A percentile compares a stretch with the other conserved stretches of the same genome.
Evolutionary conservation across 2,113 vertebrate genomes (phyloP).

Genomic region (Oryzias curvinotus): DNA sequence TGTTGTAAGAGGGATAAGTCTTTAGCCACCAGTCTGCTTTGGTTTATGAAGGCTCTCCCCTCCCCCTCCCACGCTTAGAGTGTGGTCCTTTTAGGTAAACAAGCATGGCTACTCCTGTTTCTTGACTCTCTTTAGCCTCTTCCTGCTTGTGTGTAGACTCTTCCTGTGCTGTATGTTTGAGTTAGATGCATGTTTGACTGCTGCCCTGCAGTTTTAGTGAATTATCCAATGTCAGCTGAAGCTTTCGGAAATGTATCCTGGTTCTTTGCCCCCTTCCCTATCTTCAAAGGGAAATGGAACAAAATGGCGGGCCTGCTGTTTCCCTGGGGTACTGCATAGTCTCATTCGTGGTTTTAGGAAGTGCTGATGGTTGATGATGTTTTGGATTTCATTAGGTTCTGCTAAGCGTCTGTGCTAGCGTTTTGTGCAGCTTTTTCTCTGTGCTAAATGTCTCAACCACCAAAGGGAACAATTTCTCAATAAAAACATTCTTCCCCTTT

Average conservation of each 20-base stretch:
- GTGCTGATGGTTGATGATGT: conserved; percentile 54
- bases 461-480: conserved; percentile 53
- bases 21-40: conserved; percentile 45
- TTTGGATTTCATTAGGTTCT: conserved; percentile 48
- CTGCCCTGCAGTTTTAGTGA: conserved; percentile 57
- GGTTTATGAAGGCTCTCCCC: conserved; percentile 48
- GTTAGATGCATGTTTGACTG: conserved; percentile 70
- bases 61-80: conserved; percentile 53
- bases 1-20: conserved; percentile 20
- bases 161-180: conserved; percentile 42
- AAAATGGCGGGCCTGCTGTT: conserved; percentile 67
- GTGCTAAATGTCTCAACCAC: conserved; percentile 48
- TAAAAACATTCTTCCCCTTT: conserved; percentile 39
- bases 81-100: conserved; percentile 75
- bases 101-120: conserved; percentile 68
- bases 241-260: conserved; percentile 65
- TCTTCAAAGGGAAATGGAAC: conserved; percentile 61
- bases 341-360: conserved; percentile 59
- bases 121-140: conserved; percentile 43
- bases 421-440: conserved; percentile 57
- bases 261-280: conserved; percentile 54
- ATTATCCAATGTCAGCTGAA: conserved; percentile 74
- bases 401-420: conserved; percentile 45
- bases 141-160: conserved; percentile 17
- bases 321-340: conserved; percentile 51